Percentiles rank a stretch among this genome's conserved stretches.
These are phyloP conservation scores for Meriones unguiculatus DNA, from an alignment of 2,113 vertebrate genomes.

Conservation along the genomic window DNA sequence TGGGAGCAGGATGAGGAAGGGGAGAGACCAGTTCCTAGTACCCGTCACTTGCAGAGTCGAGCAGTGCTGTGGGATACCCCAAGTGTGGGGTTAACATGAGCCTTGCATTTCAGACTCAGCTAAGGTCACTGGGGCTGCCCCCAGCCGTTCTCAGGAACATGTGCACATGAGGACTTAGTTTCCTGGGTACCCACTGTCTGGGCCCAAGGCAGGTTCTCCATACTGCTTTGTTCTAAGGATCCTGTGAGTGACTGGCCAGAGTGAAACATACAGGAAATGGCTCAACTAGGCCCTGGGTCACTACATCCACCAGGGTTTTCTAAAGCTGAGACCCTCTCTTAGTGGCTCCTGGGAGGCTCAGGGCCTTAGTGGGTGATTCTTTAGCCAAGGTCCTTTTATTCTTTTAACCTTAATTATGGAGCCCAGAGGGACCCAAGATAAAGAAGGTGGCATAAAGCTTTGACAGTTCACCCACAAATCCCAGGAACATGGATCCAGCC, in stretches of 20 bases:
- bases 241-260: not conserved
- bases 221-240: not conserved
- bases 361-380: not conserved
- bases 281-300: not conserved
- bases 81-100: not conserved
- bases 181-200: not conserved
- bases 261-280: accelerated
- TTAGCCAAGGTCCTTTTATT: not conserved
- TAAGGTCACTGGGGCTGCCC: not conserved
- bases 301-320: not conserved
- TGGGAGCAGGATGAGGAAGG: not conserved
- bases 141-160: not conserved
- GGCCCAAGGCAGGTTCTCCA: not conserved
- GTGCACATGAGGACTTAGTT: not conserved
- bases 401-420: not conserved
- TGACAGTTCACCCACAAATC: not conserved
- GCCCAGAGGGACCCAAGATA: not conserved
- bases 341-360: not conserved
- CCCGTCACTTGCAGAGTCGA: too few species aligned
- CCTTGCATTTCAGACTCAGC: not conserved
- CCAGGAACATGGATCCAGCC: not conserved
- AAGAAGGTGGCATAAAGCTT: not conserved
- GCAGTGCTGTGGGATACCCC: too few species aligned
- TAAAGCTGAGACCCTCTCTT: not conserved
- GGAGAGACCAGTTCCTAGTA: accelerated